Percentiles rank a stretch among this genome's conserved stretches.
These are phyloP conservation scores for Tridacna crocea DNA, from an alignment of 2,888 invertebrate genomes.

Conservation along the genomic window DNA sequence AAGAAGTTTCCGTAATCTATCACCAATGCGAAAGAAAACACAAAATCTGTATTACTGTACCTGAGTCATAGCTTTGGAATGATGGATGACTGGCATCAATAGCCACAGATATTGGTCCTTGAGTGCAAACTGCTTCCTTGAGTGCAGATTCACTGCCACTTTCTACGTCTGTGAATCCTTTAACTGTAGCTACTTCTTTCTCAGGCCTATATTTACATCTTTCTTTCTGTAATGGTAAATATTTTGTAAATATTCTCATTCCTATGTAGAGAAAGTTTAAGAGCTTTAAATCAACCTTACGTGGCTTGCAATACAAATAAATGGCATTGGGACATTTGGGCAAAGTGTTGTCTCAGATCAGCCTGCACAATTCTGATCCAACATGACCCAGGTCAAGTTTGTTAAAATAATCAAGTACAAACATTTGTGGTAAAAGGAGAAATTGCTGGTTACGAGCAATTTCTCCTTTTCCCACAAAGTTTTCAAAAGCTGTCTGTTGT, in stretches of 20 bases:
- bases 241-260: too few species aligned
- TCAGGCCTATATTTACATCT: constrained; percentile 68
- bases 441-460: background rate
- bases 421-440: background rate
- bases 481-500: background rate
- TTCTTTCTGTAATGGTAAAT: constrained; percentile 24
- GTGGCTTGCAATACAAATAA: too few species aligned
- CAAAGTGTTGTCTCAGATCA: too few species aligned
- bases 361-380: too few species aligned
- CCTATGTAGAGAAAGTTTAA: too few species aligned
- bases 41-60: constrained; percentile 41
- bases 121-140: constrained; percentile 69
- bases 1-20: too few species aligned
- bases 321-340: too few species aligned
- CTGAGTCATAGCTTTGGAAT: constrained; percentile 73
- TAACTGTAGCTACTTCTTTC: constrained; percentile 67
- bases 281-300: background rate
- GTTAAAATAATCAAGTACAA: too few species aligned
- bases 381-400: too few species aligned
- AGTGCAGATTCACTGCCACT: constrained; percentile 67
- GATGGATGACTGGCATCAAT: constrained; percentile 92
- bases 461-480: background rate
- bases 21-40: too few species aligned
- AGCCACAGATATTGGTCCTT: constrained; percentile 91
- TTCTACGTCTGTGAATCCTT: constrained; percentile 73